Evolutionary conservation across 2,888 invertebrate species (phyloP), one percentile per base, ranked within the genome.

Genomic region (Nymphalis polychloros): DNA sequence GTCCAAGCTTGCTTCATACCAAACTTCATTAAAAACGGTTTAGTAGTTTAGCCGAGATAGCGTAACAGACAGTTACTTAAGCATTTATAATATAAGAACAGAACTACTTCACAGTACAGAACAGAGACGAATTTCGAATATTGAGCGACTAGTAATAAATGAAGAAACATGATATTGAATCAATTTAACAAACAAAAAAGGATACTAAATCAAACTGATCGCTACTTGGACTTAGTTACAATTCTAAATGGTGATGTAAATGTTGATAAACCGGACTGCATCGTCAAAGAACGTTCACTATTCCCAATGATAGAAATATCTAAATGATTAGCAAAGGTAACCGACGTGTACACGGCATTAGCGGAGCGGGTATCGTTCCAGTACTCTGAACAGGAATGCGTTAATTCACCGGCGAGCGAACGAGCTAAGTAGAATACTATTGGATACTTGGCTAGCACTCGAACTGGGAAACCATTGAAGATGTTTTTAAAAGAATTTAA

Each of bases 331-430:
- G 55, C 31, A 52, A 65, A 48, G 47, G 48, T 57, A 62, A 55
- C 61, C 52, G 13, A 48, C 13, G 55, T 55, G 61, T 31, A 61
- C 55, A 66, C 19, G 61, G 66, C 48, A 61, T 48, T 53, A 66
- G 61, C 53, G 19, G 19, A 48, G 41, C 23, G 19, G 10, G 13
- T 53, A 27, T 23, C 53, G 50, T 35, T 41, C 35, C 13, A 47
- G 50, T 61, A 63, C 53, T 63, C 47, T 52, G 63, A 50, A 53
- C 67, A 47, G 69, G 76, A 78, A 78, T 77, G 76, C 75, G 75
- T 76, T 75, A 77, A 76, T 76, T 69, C 73, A 62, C 73, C 64
- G 62, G 65, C 62, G 64, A 35, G 52, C 63, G 61, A 52, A 52
- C 59, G 31, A 31, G 62, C 48, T 69, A 68, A 70, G 67, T 68